Base-by-base conservation (phyloP, 1,140 invertebrate species). In the Liolophura sinensis region DNA sequence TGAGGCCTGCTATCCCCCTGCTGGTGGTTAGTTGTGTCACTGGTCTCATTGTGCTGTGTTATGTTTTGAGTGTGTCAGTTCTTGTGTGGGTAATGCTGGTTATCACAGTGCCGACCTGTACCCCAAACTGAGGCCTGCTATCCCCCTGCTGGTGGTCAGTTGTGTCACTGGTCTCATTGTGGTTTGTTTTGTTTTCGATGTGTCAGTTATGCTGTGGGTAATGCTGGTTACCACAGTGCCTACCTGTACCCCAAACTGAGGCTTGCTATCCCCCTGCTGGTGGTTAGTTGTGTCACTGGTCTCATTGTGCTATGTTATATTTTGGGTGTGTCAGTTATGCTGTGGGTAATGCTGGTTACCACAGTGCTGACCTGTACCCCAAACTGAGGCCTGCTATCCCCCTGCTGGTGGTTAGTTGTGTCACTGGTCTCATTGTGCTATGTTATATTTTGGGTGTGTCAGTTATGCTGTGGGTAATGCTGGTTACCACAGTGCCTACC, bases 401-500 rank as follows among this genome's bases (percentile, higher is more conserved):
- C 54, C 57, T 72, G n/a, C 52, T 84, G 6, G 67, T 81, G 46
- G 70, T n/a, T n/a, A n/a, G n/a, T n/a, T n/a, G n/a, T n/a, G n/a
- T n/a, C n/a, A n/a, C n/a, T n/a, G n/a, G n/a, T n/a, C n/a, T n/a
- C n/a, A n/a, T n/a, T n/a, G n/a, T n/a, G n/a, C n/a, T n/a, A n/a
- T n/a, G n/a, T n/a, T n/a, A n/a, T n/a, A n/a, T 24, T 61, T 62
- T 12, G 68, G 82, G 78, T 72, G 79, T 63, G 74, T 76, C 14
- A 73, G 66, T n/a, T 82, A 81, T 71, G 80, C 79, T 15, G 64
- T 82, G 6, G 82, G 82, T 9, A 84, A 84, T 72, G 78, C 79
- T 51, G 72, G 73, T n/a, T 84, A 76, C 62, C 80, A 82, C 62
- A 78, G 64, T 66, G 74, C 73, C 22, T 70, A 78, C 46, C 64